Base-by-base conservation (phyloP, 2,888 invertebrate genomes). In the Tachina grossa region DNA sequence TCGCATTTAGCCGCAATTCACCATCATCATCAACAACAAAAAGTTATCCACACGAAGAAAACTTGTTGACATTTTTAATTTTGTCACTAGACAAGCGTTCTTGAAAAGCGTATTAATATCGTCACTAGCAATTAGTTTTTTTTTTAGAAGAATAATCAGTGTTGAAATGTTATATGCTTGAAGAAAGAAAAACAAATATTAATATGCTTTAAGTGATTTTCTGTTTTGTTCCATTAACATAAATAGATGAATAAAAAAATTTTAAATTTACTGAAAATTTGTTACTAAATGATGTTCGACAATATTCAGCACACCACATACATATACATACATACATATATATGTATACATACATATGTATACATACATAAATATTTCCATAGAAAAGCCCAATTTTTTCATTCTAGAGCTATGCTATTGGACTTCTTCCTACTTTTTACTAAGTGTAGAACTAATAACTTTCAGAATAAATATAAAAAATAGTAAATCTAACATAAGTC, bases 221-320 rank as follows among this genome's bases (percentile, higher is more conserved):
- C 2, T 57, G n/a, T 19, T 31, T 55, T 55, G 4, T 57, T 10
- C 1, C 22, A 45, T 45, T 10, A 11, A 45, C 13, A 57, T 13
- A 57, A 57, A 31, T 57, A 13, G 31, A 55, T 22, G 22, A 57
- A 11, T 6, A 31, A 14, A 8, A 31, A 39, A 57, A 1, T n/a
- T 22, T 57, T 19, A 57, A 57, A 31, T 31, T 13, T 2, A 2
- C 10, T 51, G 10, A 19, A 22, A 53, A 19, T 11, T 22, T 45
- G 10, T 66, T 14, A 45, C 45, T 45, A 57, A 66, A 63, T 51
- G 22, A 14, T 22, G 61, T n/a, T 53, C 22, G 19, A 63, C 43
- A 63, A 19, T 53, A 53, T 13, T 0, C 14, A 19, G 10, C 14
- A 43, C 16, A 51, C 14, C 16, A 51, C 8, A 13, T 1, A 31